phyloP scores from a whole-genome alignment of 2,113 vertebrate genomes.

The Ceuthmochares aereus region DNA sequence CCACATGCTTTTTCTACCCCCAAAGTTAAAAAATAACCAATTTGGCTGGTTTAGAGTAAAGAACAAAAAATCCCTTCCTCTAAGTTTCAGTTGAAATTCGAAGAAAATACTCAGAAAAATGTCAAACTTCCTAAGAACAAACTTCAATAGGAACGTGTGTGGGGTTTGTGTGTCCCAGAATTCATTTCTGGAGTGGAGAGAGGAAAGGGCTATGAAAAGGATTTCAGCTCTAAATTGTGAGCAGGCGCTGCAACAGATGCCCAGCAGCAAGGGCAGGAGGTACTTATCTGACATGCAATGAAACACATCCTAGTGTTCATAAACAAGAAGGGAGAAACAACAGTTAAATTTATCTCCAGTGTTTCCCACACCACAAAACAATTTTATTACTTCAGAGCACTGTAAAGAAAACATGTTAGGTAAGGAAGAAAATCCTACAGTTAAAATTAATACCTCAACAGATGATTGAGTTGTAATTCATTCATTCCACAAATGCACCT shows the following conservation, averaged over 20 bases:
- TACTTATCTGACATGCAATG: not conserved
- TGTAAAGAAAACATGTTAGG: not conserved
- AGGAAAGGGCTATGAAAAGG: not conserved
- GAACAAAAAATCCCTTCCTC: not conserved
- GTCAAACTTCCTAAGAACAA: not conserved
- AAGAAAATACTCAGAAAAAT: not conserved
- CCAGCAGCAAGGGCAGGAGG: not conserved
- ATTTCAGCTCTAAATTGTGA: not conserved
- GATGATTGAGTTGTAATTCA: constrained; percentile 19
- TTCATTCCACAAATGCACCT: not conserved
- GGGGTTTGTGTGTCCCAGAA: not conserved
- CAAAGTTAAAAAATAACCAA: not conserved
- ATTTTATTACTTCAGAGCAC: not conserved
- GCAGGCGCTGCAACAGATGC: not conserved
- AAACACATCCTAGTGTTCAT: not conserved
- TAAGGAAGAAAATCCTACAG: not conserved
- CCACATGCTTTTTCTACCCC: not conserved
- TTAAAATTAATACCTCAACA: not conserved
- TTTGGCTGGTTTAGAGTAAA: not conserved
- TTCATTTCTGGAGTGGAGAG: not conserved
- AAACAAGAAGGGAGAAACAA: not conserved
- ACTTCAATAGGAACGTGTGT: not conserved
- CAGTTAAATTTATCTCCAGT: not conserved
- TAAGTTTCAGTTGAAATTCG: not conserved
- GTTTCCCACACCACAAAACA: not conserved